phyloP scores from a whole-genome alignment of 2,113 vertebrate genomes.

The Platysternon megacephalum region DNA sequence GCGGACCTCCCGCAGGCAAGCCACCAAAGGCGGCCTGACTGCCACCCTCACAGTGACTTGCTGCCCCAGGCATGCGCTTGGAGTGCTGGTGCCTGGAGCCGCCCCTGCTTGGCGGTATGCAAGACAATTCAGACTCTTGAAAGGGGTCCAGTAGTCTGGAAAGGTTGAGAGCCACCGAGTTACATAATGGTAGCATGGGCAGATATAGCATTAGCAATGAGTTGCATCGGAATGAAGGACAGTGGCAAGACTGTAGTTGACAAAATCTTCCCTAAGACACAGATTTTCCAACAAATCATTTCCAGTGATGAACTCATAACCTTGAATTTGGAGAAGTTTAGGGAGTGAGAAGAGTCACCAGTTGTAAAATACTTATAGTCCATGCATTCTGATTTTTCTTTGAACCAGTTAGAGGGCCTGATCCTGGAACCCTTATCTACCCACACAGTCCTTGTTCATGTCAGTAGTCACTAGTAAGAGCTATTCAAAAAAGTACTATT shows the following conservation, averaged over 20 bases:
- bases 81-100: too few relatives aligned
- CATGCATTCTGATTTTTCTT: background rate
- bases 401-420: background rate
- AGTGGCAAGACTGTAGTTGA: background rate
- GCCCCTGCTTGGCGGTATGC: too few relatives aligned
- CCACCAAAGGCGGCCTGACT: too few relatives aligned
- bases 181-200: accelerated
- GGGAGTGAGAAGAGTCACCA: background rate
- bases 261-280: background rate
- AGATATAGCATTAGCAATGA: background rate
- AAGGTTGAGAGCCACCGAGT: too few relatives aligned
- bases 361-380: background rate
- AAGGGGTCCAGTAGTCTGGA: too few relatives aligned
- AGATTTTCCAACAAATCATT: background rate
- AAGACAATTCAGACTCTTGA: too few relatives aligned
- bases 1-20: too few relatives aligned
- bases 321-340: background rate
- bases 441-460: background rate
- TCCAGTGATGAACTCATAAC: background rate
- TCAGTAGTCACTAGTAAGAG: background rate
- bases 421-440: background rate
- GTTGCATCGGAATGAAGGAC: background rate
- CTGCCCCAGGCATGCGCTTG: too few relatives aligned
- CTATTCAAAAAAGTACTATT: background rate
- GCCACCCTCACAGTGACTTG: too few relatives aligned